Conservation (phyloP, 2,888 invertebrate species). For the Dendrolimus pini region DNA sequence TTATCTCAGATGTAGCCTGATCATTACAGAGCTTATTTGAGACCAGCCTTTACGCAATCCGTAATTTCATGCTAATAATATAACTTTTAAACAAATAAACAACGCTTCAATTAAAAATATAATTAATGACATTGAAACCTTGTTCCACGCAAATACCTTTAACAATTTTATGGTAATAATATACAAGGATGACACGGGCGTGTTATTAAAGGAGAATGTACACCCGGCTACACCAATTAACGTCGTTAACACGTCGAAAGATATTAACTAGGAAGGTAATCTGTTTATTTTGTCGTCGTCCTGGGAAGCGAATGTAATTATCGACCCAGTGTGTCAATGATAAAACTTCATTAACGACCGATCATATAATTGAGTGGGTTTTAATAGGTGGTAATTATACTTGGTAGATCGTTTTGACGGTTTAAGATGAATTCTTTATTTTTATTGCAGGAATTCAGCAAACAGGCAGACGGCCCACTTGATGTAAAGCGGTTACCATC, state of each 20-base stretch:
- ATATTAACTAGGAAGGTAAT: conserved; percentile 23
- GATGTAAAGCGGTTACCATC: no score
- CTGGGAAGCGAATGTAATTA: conserved; percentile 27
- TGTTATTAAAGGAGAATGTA: not conserved
- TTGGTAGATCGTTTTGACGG: not conserved
- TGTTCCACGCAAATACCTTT: no score
- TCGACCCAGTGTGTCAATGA: conserved; percentile 23
- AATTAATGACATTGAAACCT: no score
- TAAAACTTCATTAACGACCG: conserved; percentile 25
- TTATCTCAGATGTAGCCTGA: no score
- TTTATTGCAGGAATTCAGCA: no score
- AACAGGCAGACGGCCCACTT: no score
- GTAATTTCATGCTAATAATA: no score
- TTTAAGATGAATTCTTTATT: not conserved
- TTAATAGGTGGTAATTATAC: not conserved
- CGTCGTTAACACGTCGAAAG: conserved; percentile 23
- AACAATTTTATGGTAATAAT: not conserved
- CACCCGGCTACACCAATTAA: conserved; percentile 22
- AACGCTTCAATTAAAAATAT: no score
- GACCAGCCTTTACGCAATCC: no score
- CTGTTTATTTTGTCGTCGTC: conserved; percentile 26
- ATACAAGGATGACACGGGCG: not conserved
- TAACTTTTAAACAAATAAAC: no score
- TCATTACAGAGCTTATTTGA: no score
- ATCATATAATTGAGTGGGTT: not conserved